Conservation (phyloP, 2,113 vertebrate genomes). For the Ciconia stormi region DNA sequence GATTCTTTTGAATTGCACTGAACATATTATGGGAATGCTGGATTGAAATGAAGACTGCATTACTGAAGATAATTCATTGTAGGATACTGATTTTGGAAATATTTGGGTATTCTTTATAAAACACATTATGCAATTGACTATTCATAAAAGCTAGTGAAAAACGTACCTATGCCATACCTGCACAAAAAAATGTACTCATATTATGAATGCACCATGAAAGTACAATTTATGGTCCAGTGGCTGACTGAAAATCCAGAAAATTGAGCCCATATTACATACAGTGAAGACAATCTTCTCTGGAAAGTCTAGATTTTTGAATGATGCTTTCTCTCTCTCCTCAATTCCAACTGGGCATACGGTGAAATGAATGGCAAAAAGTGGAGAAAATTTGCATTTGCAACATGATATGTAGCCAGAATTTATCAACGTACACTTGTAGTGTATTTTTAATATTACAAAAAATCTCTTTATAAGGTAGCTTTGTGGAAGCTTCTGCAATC, state of each 20-base stretch:
- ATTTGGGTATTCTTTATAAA: neutral
- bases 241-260: neutral
- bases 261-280: neutral
- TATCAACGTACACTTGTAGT: neutral
- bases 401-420: neutral
- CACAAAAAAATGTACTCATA: neutral
- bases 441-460: neutral
- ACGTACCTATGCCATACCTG: neutral
- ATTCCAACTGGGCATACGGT: neutral
- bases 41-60: neutral
- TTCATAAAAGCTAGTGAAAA: neutral
- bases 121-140: neutral
- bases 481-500: neutral
- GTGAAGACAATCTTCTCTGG: neutral
- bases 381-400: neutral
- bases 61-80: neutral
- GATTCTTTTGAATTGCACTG: neutral
- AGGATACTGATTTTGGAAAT: neutral
- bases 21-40: neutral
- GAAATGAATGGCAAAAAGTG: neutral
- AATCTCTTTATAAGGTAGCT: neutral
- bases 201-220: neutral
- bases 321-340: neutral
- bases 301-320: neutral
- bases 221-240: neutral